phyloP scores from a whole-genome alignment of 2,888 invertebrate species.

The Eugnorisma glareosa region DNA sequence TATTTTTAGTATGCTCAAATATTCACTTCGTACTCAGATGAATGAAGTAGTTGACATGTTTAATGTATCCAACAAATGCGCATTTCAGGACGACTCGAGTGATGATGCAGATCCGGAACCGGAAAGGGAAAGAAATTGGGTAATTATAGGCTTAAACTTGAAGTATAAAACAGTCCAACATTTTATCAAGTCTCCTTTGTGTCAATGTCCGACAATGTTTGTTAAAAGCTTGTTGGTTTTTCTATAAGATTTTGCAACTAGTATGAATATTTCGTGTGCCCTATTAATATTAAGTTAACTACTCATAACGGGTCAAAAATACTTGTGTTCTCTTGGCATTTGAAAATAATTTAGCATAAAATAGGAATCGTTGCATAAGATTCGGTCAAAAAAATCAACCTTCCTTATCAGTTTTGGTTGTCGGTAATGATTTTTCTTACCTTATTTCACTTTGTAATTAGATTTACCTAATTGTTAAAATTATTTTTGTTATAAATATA shows the following conservation, averaged over 20 bases:
- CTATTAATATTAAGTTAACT: slow-evolving; percentile 10
- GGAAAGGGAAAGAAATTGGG: slow-evolving; percentile 84
- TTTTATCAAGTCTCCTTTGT: neutral
- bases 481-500: neutral
- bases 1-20: slow-evolving; percentile 12
- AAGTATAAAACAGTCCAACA: neutral
- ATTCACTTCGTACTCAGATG: slow-evolving; percentile 1
- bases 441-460: neutral
- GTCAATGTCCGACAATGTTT: neutral
- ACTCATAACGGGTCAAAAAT: neutral
- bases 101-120: slow-evolving; percentile 83
- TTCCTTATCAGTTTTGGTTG: neutral
- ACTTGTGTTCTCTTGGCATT: neutral
- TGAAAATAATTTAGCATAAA: neutral
- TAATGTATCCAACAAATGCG: slow-evolving; percentile 24
- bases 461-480: neutral
- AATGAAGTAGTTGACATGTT: slow-evolving; percentile 1
- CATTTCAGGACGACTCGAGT: slow-evolving; percentile 84
- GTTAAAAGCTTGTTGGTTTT: neutral
- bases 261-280: slow-evolving; percentile 17
- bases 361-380: slow-evolving; percentile 6
- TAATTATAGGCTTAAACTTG: slow-evolving; percentile 67
- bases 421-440: neutral
- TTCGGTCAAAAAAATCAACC: neutral
- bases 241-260: slow-evolving; percentile 6